Percentiles rank a stretch among this genome's conserved stretches.
Conservation (phyloP, 2,797 vertebrate species). For the Enteromius afrohamiltoni region DNA sequence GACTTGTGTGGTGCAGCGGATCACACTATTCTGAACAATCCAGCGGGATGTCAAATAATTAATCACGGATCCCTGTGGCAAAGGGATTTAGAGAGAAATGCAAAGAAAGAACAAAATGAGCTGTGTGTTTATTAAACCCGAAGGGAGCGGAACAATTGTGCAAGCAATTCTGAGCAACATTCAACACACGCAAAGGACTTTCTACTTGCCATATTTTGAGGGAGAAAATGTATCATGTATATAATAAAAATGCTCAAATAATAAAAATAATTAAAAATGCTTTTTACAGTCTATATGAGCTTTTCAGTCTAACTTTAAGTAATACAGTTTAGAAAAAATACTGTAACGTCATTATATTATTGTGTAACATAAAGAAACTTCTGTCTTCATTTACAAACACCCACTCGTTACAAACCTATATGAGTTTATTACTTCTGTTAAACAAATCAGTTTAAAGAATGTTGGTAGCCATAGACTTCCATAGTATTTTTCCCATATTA, state of each 20-base stretch:
- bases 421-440: background rate
- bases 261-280: too few species aligned
- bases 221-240: too few species aligned
- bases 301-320: background rate
- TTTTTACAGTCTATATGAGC: background rate
- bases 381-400: background rate
- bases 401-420: background rate
- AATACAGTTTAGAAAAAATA: background rate
- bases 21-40: slow-evolving; percentile 30
- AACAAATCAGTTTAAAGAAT: background rate
- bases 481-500: background rate
- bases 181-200: slow-evolving; percentile 33
- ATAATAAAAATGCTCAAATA: too few species aligned
- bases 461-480: background rate
- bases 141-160: slow-evolving; percentile 31
- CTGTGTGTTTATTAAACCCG: slow-evolving; percentile 43
- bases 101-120: slow-evolving; percentile 43
- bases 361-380: background rate
- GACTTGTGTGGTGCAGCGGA: slow-evolving; percentile 34
- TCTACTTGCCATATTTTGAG: slow-evolving; percentile 29
- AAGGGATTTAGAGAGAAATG: slow-evolving; percentile 36
- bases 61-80: slow-evolving; percentile 25
- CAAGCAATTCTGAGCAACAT: slow-evolving; percentile 40
- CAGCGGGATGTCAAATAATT: slow-evolving; percentile 39
- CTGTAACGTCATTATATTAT: too few species aligned